Percentiles rank a stretch among this genome's conserved stretches.
phyloP scores from a whole-genome alignment of 2,797 vertebrate species.

The Melanotaenia pygmaea region DNA sequence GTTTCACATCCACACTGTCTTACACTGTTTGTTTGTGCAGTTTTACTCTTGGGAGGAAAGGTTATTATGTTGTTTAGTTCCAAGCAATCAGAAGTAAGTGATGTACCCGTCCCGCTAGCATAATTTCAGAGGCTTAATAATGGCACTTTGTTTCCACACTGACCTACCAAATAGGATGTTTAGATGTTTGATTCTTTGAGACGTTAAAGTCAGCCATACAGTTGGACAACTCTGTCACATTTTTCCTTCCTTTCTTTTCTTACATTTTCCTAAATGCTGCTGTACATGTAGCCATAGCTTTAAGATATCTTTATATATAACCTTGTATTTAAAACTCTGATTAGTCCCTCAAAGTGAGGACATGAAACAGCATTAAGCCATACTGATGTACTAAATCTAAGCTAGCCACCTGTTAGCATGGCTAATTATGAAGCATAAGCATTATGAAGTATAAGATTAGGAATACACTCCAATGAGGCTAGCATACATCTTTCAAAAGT shows the following conservation, averaged over 20 bases:
- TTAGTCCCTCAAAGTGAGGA: background rate
- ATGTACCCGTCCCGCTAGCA: background rate
- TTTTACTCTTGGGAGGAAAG: constrained; percentile 2
- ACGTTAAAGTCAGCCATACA: too few relatives aligned
- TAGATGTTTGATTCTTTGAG: background rate
- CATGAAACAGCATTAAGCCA: background rate
- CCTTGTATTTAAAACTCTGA: background rate
- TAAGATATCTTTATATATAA: background rate
- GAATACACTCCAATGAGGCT: background rate
- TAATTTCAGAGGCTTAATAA: background rate
- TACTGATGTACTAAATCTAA: background rate
- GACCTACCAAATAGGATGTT: background rate
- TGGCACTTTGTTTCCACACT: background rate
- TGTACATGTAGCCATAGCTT: background rate
- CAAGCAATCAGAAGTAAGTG: background rate
- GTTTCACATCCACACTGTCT: constrained; percentile 9
- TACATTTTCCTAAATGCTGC: background rate
- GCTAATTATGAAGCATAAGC: background rate
- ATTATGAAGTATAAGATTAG: background rate
- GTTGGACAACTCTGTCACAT: too few relatives aligned
- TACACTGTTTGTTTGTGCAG: constrained; percentile 7
- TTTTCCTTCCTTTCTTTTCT: background rate
- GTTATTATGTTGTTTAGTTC: constrained; percentile 5
- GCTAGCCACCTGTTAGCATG: background rate
- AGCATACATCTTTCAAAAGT: background rate